These are phyloP conservation scores for Struthidea cinerea DNA, from an alignment of 2,113 vertebrate genomes.

Conservation along the genomic window DNA sequence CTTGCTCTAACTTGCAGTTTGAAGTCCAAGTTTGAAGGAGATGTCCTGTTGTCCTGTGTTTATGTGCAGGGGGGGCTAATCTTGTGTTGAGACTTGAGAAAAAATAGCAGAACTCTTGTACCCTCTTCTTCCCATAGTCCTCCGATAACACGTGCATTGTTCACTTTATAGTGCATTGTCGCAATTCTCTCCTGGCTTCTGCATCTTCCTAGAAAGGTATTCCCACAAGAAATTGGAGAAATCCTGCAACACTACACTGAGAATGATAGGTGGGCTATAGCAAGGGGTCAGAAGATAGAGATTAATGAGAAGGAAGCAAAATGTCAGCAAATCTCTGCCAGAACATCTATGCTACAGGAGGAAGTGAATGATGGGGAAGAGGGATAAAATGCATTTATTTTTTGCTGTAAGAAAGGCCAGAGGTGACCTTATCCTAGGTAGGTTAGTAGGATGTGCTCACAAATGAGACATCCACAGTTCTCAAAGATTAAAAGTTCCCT, in stretches of 20 bases:
- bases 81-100: not conserved
- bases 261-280: not conserved
- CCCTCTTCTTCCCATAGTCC: not conserved
- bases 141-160: not conserved
- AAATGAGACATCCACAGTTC: not conserved
- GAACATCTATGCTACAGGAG: not conserved
- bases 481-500: not conserved
- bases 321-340: not conserved
- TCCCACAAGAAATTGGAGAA: not conserved
- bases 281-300: not conserved
- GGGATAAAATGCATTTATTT: not conserved
- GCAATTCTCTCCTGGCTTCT: not conserved
- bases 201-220: not conserved
- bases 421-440: not conserved
- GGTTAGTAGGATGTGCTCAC: not conserved
- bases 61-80: not conserved
- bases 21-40: not conserved
- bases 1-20: not conserved
- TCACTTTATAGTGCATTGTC: not conserved
- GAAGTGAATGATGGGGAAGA: not conserved
- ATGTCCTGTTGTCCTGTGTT: not conserved
- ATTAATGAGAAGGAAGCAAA: conserved; percentile 21
- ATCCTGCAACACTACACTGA: not conserved
- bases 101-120: not conserved
- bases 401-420: not conserved